Evolutionary conservation across 2,888 invertebrate species (phyloP).

Genomic region (Meganola albula): DNA sequence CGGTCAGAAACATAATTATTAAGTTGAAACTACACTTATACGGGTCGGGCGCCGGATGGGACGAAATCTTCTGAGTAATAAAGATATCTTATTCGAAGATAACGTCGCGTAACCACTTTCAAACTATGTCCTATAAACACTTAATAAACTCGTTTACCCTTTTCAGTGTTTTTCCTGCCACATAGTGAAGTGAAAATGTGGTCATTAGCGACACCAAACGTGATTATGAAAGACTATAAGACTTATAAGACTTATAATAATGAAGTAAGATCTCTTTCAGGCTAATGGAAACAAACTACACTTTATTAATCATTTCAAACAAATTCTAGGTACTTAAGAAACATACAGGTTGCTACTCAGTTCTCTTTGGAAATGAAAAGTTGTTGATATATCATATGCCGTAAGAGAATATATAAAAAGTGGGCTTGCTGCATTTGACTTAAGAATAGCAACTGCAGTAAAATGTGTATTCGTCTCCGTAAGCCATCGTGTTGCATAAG

Average conservation of each 20-base stretch:
- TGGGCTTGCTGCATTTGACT: slow-evolving; percentile 38
- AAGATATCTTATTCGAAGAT: slow-evolving; percentile 20
- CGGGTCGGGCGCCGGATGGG: slow-evolving; percentile 8
- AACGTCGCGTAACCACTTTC: slow-evolving; percentile 19
- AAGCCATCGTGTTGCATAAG: slow-evolving; percentile 37
- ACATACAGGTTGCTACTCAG: background rate
- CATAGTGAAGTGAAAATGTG: no score
- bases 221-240: no score
- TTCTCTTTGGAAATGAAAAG: slow-evolving; percentile 11
- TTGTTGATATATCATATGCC: slow-evolving; percentile 14
- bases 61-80: slow-evolving; percentile 26
- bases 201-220: no score
- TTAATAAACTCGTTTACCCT: no score
- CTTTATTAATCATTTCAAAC: no score
- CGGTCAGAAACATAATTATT: slow-evolving; percentile 30
- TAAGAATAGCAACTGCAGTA: slow-evolving; percentile 38
- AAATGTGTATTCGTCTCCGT: slow-evolving; percentile 38
- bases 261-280: no score
- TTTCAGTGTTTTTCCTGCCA: no score
- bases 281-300: no score
- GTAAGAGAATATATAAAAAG: slow-evolving; percentile 25
- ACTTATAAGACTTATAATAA: no score
- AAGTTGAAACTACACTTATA: slow-evolving; percentile 28
- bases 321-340: background rate
- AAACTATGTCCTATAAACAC: background rate